Evolutionary conservation across 1,140 invertebrate species (phyloP).

Genomic region (Eriocheir sinensis): DNA sequence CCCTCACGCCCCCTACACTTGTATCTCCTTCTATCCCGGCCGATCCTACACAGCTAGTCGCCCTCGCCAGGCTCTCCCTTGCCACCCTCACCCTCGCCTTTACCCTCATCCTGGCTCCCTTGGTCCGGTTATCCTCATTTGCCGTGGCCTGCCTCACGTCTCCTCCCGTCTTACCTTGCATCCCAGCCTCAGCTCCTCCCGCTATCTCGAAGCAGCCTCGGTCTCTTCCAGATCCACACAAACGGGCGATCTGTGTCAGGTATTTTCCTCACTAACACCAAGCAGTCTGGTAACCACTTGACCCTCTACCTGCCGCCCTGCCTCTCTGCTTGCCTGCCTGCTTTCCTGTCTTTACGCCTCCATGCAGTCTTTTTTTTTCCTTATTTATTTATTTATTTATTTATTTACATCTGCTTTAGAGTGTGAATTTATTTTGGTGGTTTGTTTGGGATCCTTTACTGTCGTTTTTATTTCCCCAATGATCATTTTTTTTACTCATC

Average conservation of each 20-base stretch:
- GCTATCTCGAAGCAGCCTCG: neutral
- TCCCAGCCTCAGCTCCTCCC: neutral
- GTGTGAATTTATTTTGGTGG: neutral
- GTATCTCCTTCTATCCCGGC: neutral
- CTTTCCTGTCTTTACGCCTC: neutral
- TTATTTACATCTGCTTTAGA: neutral
- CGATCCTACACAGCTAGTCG: neutral
- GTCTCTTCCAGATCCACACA: neutral
- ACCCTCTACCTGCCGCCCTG: neutral
- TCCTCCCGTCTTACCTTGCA: neutral
- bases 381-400: neutral
- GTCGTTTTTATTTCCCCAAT: neutral
- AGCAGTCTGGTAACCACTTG: conserved; percentile 26
- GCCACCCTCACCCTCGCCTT: neutral
- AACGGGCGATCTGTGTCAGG: conserved; percentile 19
- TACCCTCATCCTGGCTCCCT: neutral
- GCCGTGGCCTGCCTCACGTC: neutral
- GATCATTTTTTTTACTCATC: neutral
- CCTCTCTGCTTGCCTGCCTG: neutral
- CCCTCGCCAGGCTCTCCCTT: neutral
- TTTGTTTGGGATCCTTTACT: neutral
- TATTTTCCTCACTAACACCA: conserved; percentile 28
- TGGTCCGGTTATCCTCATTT: neutral
- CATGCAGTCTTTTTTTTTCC: neutral
- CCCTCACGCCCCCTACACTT: neutral